Evolutionary conservation across 2,888 invertebrate genomes (phyloP).

Genomic region (Druceiella hillmani): DNA sequence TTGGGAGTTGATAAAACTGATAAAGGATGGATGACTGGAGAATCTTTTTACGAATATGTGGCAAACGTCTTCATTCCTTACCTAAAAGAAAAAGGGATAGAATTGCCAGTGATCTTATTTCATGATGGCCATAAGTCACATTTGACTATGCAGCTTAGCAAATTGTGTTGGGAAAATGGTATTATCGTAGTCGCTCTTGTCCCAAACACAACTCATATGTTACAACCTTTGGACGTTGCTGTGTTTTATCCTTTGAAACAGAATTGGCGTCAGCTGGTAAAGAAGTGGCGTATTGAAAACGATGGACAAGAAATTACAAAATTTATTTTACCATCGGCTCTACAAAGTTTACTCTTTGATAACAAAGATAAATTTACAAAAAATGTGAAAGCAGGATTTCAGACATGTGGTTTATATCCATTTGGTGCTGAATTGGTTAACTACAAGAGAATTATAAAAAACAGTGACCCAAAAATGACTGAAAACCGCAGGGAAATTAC

Average conservation of each 20-base stretch:
- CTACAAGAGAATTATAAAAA: constrained; percentile 13
- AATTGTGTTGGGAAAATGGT: no score
- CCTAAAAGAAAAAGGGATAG: constrained; percentile 12
- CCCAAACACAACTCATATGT: no score
- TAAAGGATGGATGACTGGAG: constrained; percentile 35
- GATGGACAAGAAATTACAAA: constrained; percentile 23
- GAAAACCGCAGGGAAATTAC: no score
- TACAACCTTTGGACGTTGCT: no score
- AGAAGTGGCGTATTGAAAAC: constrained; percentile 21
- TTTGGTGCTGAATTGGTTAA: constrained; percentile 20
- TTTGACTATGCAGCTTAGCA: no score
- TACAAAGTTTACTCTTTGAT: constrained; percentile 12
- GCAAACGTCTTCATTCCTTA: constrained; percentile 27
- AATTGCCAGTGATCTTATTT: no score
- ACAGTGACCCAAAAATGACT: no score
- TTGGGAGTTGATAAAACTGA: constrained; percentile 33
- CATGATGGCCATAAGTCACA: no score
- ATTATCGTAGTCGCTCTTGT: no score
- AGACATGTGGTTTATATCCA: constrained; percentile 21
- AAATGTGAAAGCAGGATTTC: constrained; percentile 20
- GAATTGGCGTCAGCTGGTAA: constrained; percentile 16
- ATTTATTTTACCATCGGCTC: constrained; percentile 18
- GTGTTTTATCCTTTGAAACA: constrained; percentile 14
- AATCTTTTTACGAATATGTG: constrained; percentile 32
- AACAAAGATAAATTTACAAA: constrained; percentile 15